Evolutionary conservation across 2,797 vertebrate species (phyloP).

Genomic region (Lindbergichthys nudifrons): DNA sequence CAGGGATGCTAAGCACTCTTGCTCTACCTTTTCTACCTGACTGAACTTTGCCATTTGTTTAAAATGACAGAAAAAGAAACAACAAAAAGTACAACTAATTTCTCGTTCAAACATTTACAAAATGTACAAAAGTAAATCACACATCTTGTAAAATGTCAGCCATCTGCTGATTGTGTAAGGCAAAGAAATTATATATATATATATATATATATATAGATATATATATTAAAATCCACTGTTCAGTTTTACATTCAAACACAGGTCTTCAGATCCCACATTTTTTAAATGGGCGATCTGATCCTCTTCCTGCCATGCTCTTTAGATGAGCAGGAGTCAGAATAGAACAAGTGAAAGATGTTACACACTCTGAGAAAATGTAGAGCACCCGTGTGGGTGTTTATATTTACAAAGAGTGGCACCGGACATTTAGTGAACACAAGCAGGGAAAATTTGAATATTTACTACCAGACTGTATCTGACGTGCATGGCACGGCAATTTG

Average conservation of each 20-base stretch:
- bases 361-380: conserved; percentile 54
- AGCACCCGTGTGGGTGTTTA: conserved; percentile 31
- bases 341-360: conserved; percentile 57
- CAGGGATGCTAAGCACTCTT: conserved; percentile 51
- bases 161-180: conserved; percentile 80
- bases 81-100: conserved; percentile 67
- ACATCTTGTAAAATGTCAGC: conserved; percentile 83
- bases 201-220: conserved; percentile 33
- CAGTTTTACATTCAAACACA: conserved; percentile 84
- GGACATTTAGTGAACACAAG: conserved; percentile 40
- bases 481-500: conserved; percentile 42
- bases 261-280: conserved; percentile 69
- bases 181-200: conserved; percentile 69
- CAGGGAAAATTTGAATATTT: conserved; percentile 21
- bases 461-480: conserved; percentile 41
- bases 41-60: conserved; percentile 32
- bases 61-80: conserved; percentile 42
- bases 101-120: conserved; percentile 84
- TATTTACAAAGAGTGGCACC: conserved; percentile 75
- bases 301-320: conserved; percentile 52
- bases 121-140: conserved; percentile 84
- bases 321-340: conserved; percentile 45
- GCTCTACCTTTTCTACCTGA: conserved; percentile 52
- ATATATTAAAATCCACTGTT: conserved; percentile 77
- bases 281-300: conserved; percentile 53